Base-by-base conservation (phyloP, 2,888 invertebrate genomes). In the Marasmarcha lunaedactyla region DNA sequence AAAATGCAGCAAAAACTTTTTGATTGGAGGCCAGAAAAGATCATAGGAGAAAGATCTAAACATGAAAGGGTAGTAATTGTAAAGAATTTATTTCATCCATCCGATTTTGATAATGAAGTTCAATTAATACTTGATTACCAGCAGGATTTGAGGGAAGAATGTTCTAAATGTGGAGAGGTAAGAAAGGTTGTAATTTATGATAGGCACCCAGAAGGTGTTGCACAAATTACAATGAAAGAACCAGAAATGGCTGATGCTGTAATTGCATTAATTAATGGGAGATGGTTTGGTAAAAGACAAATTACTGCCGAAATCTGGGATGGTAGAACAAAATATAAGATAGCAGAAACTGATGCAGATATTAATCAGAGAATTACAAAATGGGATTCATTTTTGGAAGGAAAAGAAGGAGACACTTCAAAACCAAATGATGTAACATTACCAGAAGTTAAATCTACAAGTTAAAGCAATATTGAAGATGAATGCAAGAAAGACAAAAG, bases 21-120 rank as follows among this genome's bases (percentile, higher is more conserved):
- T 66, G 97, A 96, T 67, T 99, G 99, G 99, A 86, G 94, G 44
- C 97, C 98, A 0, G 98, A 98, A 54, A 94, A 94, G 65, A 86
- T 94, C 63, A 81, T 90, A 25, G 95, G 94, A 1, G 93, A 94
- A 57, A 86, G 96, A 38, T 87, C 90, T 0, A 95, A 94, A 63
- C 90, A 94, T 66, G 98, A 99, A 67, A 89, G 90, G 60, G 87
- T 94, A 37, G 96, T 99, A 0, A 92, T 99, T 37, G 87, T 99
- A 7, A 96, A 94, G 66, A 97, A 98, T 71, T 86, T 97, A 39
- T 99, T 99, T 71, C 89, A 91, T 44, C 92, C 95, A 0, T 85
- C 90, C 44, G 89, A 94, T 53, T 97, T 99, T 77, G 94, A 96
- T 76, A 88, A 89, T 43, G 93, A 98, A 54, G 95, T 97, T 1